Conservation (phyloP, 1,140 invertebrate genomes). For the Heliconius congener region DNA sequence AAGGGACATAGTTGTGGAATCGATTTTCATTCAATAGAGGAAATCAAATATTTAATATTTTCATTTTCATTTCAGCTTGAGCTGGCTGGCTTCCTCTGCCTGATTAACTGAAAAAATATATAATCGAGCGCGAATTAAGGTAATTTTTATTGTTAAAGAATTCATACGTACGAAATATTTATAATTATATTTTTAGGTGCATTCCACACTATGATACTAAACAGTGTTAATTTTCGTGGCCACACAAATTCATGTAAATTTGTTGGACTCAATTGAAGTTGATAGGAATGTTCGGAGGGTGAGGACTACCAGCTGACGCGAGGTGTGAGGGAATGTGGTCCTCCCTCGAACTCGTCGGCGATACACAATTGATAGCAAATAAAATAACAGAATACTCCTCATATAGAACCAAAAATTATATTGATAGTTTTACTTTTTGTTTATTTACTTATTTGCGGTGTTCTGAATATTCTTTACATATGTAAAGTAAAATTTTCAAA, state of each 20-base stretch:
- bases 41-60: too few relatives aligned
- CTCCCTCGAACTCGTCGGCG: conserved; percentile 62
- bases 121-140: too few relatives aligned
- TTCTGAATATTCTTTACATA: not conserved
- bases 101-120: too few relatives aligned
- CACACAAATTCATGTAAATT: conserved; percentile 73
- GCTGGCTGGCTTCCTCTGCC: too few relatives aligned
- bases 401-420: not conserved
- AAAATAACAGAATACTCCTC: conserved; percentile 50
- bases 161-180: too few relatives aligned
- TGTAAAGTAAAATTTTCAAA: not conserved
- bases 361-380: conserved; percentile 68
- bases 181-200: too few relatives aligned
- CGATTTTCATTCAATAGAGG: too few relatives aligned
- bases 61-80: too few relatives aligned
- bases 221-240: conserved; percentile 40
- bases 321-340: conserved; percentile 78
- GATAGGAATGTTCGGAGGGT: conserved; percentile 76
- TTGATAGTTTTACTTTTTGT: not conserved
- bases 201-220: not conserved
- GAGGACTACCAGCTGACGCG: conserved; percentile 76
- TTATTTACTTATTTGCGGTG: not conserved
- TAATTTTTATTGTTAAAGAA: too few relatives aligned
- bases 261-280: conserved; percentile 80
- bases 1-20: too few relatives aligned